Evolutionary conservation across 35 echinoderm and acorn worm genomes (phyloP).

Genomic region (Hemicentrotus pulcherrimus): DNA sequence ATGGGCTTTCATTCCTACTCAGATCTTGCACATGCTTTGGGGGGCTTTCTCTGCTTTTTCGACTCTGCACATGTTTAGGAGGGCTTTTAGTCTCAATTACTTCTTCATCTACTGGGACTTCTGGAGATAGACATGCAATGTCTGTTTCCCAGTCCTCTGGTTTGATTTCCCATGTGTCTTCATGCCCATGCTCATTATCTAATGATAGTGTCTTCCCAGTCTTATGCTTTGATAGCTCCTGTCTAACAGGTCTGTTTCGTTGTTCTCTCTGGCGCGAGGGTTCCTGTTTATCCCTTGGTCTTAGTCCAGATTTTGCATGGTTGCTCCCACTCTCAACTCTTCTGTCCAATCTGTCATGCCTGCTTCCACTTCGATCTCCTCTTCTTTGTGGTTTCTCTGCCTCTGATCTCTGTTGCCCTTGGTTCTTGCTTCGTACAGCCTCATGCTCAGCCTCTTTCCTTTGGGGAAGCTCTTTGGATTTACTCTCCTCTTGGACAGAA

Average conservation of each 20-base stretch:
- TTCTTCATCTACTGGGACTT: neutral
- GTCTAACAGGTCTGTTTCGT: neutral
- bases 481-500: neutral
- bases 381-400: neutral
- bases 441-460: neutral
- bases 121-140: too few species aligned
- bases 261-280: neutral
- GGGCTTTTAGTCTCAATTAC: neutral
- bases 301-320: neutral
- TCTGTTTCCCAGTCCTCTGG: slow-evolving; percentile 43
- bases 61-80: neutral
- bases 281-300: neutral
- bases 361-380: neutral
- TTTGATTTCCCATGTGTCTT: slow-evolving; percentile 34
- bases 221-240: neutral
- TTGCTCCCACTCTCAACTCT: neutral
- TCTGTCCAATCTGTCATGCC: neutral
- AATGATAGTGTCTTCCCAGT: neutral
- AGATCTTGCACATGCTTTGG: neutral
- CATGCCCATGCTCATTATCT: neutral
- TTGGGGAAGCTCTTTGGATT: neutral
- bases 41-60: neutral
- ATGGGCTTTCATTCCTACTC: neutral
- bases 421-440: neutral
- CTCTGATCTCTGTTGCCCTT: neutral